A percentile compares a stretch with the other conserved stretches of the same genome.
These are phyloP conservation scores for Holotrichia oblita DNA, from an alignment of 1,140 invertebrate genomes.

Conservation along the genomic window DNA sequence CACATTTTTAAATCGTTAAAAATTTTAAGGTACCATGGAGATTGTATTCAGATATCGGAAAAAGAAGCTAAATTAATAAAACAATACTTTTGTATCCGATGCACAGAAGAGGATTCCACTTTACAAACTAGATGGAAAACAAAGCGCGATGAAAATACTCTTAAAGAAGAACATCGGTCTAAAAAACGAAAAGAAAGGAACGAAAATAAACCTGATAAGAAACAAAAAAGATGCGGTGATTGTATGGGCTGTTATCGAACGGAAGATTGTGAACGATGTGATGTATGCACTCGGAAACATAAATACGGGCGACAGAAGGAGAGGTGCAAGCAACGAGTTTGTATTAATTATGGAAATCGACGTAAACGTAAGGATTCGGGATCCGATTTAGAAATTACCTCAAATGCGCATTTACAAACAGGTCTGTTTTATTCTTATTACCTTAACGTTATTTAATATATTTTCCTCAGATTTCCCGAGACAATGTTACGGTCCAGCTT, in stretches of 20 bases:
- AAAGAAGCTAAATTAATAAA: slow-evolving; percentile 93
- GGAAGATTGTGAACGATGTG: slow-evolving; percentile 88
- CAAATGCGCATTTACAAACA: slow-evolving; percentile 53
- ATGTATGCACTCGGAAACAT: slow-evolving; percentile 80
- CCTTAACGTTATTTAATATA: too few species aligned
- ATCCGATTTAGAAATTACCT: slow-evolving; percentile 54
- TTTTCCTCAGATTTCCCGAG: slow-evolving; percentile 65
- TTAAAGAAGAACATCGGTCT: slow-evolving; percentile 63
- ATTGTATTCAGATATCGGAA: slow-evolving; percentile 95
- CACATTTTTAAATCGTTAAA: neutral
- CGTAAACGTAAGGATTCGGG: slow-evolving; percentile 57
- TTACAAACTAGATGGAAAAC: slow-evolving; percentile 83
- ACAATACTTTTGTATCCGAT: slow-evolving; percentile 91
- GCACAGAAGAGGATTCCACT: slow-evolving; percentile 82
- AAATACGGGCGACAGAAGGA: slow-evolving; percentile 81
- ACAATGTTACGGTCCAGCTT: slow-evolving; percentile 94
- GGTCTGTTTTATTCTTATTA: too few species aligned
- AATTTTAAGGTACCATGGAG: slow-evolving; percentile 82
- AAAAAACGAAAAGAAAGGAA: slow-evolving; percentile 62
- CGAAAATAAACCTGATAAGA: slow-evolving; percentile 57
- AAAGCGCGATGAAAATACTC: slow-evolving; percentile 63
- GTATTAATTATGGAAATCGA: slow-evolving; percentile 60
- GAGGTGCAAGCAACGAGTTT: slow-evolving; percentile 71
- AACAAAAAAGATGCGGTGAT: slow-evolving; percentile 77
- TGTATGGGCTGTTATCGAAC: slow-evolving; percentile 82